Evolutionary conservation across 2,113 vertebrate genomes (phyloP), one percentile per base, ranked within the genome.

Genomic region (Mesoclemmys tuberculata): DNA sequence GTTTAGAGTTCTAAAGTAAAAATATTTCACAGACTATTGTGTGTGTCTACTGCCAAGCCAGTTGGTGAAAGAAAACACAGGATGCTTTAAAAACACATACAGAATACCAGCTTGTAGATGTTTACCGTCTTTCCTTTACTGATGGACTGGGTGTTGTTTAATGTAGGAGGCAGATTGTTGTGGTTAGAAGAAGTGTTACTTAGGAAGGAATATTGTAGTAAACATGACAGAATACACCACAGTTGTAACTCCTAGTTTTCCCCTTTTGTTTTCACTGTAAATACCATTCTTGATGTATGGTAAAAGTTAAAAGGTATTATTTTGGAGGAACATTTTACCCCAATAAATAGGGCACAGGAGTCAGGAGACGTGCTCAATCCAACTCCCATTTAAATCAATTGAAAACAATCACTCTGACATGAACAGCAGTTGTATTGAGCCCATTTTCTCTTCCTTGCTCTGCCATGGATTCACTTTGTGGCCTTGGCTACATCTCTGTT

Each of bases 271-370:
- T 87, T 93, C 64, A 2, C 31, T 35, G 10, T 4, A 56, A 84
- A 41, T 8, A 35, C 55, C 64, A 48, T 82, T n/a, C 24, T 75
- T 56, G 24, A 51, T 52, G 75, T 38, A 1, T 8, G 48, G 12
- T 21, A 75, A 41, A 55, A 90, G 46, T 46, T 75, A 55, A 16
- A 88, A 52, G 4, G 4, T 54, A 52, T 80, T 26, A 44, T 84
- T 4, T 38, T 0, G 0, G 5, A n/a, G 35, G 12, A 18, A 26
- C 2, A 21, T 26, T 35, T 27, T n/a, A 38, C 10, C 22, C 54
- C 68, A 13, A 55, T 14, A 41, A 44, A 11, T 27, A 77, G 44
- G 52, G 38, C 71, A 87, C 87, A 26, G 88, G 9, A 24, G 88
- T 91, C 10, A 54, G 46, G 75, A 49, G n/a, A 49, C 56, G 74